Evolutionary conservation across 2,888 invertebrate species (phyloP).

Genomic region (Chrysomela aeneicollis): DNA sequence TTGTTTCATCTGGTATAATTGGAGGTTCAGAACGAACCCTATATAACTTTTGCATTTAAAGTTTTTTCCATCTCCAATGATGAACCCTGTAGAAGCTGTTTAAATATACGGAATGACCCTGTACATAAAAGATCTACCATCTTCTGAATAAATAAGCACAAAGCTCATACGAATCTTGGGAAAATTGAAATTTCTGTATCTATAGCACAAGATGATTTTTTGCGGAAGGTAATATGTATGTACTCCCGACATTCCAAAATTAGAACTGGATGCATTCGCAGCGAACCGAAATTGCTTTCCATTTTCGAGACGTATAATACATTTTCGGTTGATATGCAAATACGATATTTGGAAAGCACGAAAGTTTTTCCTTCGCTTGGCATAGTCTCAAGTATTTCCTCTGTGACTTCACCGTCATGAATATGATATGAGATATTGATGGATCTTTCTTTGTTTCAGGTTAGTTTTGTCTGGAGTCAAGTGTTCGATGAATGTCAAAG

Average conservation of each 20-base stretch:
- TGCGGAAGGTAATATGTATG: neutral
- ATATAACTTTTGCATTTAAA: too few species aligned
- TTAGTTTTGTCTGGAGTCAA: neutral
- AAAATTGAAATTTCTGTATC: slow-evolving; percentile 7
- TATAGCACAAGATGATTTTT: neutral
- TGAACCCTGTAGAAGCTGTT: too few species aligned
- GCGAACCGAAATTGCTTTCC: neutral
- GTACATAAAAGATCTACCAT: too few species aligned
- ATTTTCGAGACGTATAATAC: neutral
- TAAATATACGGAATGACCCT: too few species aligned
- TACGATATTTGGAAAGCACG: neutral
- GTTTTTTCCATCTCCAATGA: too few species aligned
- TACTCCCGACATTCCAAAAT: neutral
- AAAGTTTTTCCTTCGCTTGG: neutral
- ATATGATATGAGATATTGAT: slow-evolving; percentile 2
- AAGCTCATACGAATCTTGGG: neutral
- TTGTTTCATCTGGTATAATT: too few species aligned
- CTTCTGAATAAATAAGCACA: too few species aligned
- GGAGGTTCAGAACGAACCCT: too few species aligned
- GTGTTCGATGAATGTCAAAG: too few species aligned
- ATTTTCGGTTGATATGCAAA: slow-evolving; percentile 7
- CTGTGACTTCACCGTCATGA: neutral
- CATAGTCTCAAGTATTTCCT: neutral
- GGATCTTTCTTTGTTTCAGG: neutral
- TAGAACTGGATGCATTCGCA: neutral